A percentile compares a stretch with the other conserved stretches of the same genome.
phyloP scores from a whole-genome alignment of 2,888 invertebrate species.

The Drosophila borealis region DNA sequence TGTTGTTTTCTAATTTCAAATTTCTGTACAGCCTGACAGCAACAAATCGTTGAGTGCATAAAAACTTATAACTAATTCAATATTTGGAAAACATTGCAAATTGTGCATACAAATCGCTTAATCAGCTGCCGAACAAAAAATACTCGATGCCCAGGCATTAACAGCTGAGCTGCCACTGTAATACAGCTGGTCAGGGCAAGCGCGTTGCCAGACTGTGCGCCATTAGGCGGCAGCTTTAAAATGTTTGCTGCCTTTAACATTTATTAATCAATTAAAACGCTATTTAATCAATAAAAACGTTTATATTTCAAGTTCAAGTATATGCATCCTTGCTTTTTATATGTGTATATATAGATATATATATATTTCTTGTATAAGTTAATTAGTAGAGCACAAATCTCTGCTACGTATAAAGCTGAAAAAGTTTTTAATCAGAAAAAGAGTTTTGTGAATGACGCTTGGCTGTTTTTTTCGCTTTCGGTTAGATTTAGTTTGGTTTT shows the following conservation, averaged over 20 bases:
- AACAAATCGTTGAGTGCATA: too few relatives aligned
- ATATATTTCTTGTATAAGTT: slow-evolving; percentile 45
- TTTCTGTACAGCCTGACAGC: too few relatives aligned
- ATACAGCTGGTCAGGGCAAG: slow-evolving; percentile 10
- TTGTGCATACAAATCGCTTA: neutral
- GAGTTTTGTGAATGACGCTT: slow-evolving; percentile 38
- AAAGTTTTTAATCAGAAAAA: slow-evolving; percentile 21
- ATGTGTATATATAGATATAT: slow-evolving; percentile 40
- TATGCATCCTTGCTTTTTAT: slow-evolving; percentile 46
- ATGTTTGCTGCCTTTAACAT: neutral
- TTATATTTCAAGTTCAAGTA: slow-evolving; percentile 72
- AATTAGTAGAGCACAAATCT: slow-evolving; percentile 45
- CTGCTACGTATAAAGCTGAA: slow-evolving; percentile 44
- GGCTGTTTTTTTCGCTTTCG: slow-evolving; percentile 17
- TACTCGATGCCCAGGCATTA: slow-evolving; percentile 25
- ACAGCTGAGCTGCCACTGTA: slow-evolving; percentile 38
- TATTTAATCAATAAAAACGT: slow-evolving; percentile 72
- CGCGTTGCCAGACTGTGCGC: slow-evolving; percentile 20
- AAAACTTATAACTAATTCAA: neutral
- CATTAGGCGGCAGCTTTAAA: slow-evolving; percentile 18
- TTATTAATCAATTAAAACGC: neutral
- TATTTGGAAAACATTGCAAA: neutral
- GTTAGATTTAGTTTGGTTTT: slow-evolving; percentile 6
- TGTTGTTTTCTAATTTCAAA: neutral
- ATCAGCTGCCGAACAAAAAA: neutral